phyloP scores from a whole-genome alignment of 35 echinoderm and acorn worm species.

The Chiridota heheva region DNA sequence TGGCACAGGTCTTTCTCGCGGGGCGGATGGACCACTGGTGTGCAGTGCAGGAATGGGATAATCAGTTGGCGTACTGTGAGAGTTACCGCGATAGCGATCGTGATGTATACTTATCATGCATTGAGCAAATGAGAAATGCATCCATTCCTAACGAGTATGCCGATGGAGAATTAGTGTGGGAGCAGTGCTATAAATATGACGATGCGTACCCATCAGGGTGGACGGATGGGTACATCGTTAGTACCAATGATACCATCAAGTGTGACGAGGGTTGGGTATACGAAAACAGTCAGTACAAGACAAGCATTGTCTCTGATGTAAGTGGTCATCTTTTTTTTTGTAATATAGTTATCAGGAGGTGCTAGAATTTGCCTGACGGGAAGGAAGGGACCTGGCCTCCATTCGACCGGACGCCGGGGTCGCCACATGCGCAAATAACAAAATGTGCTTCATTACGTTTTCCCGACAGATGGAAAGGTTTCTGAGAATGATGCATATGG shows the following conservation, averaged over 20 bases:
- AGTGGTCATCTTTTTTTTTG: no score
- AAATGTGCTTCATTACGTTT: no score
- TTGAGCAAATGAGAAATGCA: slow-evolving; percentile 16
- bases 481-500: no score
- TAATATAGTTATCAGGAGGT: no score
- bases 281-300: slow-evolving; percentile 50
- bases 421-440: no score
- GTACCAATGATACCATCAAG: slow-evolving; percentile 27
- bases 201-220: background rate
- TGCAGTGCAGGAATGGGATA: slow-evolving; percentile 20
- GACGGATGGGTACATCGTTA: background rate
- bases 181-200: slow-evolving; percentile 38
- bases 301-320: slow-evolving; percentile 62
- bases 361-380: no score
- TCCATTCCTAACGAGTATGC: slow-evolving; percentile 29
- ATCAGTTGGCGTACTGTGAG: no score
- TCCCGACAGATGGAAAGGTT: no score
- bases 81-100: no score
- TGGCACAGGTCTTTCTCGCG: slow-evolving; percentile 91
- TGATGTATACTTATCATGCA: background rate
- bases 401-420: no score
- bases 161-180: background rate
- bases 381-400: no score
- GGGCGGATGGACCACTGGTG: slow-evolving; percentile 83
- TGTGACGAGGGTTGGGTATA: slow-evolving; percentile 66